phyloP scores from a whole-genome alignment of 2,797 vertebrate genomes.

The Tenualosa thibaudeaui region DNA sequence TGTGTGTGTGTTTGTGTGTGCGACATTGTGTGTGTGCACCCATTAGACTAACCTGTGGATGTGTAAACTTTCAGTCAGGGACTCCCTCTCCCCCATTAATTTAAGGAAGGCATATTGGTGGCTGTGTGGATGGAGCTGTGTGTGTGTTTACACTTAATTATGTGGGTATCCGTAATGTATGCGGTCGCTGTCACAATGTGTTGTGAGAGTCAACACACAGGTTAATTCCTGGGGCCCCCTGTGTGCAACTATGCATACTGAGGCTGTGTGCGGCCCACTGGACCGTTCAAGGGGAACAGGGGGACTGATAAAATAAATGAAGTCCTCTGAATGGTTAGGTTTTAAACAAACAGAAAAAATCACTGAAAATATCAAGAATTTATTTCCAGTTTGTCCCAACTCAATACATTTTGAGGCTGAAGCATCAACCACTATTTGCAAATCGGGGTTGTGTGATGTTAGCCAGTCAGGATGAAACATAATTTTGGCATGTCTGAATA shows the following conservation, averaged over 20 bases:
- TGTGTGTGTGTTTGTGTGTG: not conserved
- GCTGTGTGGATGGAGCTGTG: not conserved
- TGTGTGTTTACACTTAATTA: conserved; percentile 27
- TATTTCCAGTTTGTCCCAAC: not conserved
- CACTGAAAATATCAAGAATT: not conserved
- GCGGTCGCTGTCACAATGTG: conserved; percentile 14
- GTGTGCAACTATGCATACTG: not conserved
- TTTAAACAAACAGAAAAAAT: not conserved
- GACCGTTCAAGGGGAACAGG: conserved; percentile 17
- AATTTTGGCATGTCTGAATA: not conserved
- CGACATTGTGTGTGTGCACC: not conserved
- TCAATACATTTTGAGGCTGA: not conserved
- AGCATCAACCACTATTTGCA: not conserved
- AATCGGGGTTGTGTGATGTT: not conserved
- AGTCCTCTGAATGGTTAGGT: conserved; percentile 8
- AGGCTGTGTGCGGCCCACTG: not conserved
- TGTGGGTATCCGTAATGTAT: not conserved
- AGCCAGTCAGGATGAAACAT: not conserved
- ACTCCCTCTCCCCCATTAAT: conserved; percentile 5
- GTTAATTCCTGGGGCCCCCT: not conserved
- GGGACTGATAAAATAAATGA: not conserved
- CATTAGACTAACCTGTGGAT: not conserved
- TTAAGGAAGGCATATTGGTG: not conserved
- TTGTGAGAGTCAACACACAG: conserved; percentile 23
- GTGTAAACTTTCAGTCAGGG: not conserved